phyloP scores from a whole-genome alignment of 2,888 invertebrate genomes.

The Dysmachus trigonus region DNA sequence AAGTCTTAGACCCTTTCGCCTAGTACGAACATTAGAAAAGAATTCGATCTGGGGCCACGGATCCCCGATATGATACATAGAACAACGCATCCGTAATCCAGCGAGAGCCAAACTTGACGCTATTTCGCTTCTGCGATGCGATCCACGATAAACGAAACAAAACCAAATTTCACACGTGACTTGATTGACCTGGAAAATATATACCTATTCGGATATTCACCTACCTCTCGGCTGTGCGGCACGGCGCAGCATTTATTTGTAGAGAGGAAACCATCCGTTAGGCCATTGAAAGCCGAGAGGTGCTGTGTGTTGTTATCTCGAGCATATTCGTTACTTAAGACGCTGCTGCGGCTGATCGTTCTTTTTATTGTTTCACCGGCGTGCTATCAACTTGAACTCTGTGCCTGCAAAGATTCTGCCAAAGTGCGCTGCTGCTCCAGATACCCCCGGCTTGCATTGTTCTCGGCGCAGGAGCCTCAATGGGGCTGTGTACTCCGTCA shows the following conservation, averaged over 20 bases:
- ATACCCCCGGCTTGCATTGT: conserved; percentile 23
- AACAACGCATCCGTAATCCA: conserved; percentile 18
- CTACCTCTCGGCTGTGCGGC: neutral
- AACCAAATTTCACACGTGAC: conserved; percentile 41
- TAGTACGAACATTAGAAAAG: neutral
- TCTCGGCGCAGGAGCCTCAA: conserved; percentile 31
- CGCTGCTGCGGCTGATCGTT: neutral
- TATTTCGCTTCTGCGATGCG: neutral
- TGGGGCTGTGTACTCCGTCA: conserved; percentile 35
- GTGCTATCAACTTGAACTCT: conserved; percentile 15
- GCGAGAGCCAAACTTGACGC: neutral
- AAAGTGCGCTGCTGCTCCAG: conserved; percentile 33
- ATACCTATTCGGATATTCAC: conserved; percentile 25
- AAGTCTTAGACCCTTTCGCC: neutral
- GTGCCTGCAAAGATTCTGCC: conserved; percentile 6
- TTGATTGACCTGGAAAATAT: conserved; percentile 37
- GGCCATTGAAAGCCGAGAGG: conserved; percentile 24
- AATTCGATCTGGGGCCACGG: neutral
- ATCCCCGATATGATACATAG: conserved; percentile 12
- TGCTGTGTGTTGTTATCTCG: conserved; percentile 36
- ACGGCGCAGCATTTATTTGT: conserved; percentile 7
- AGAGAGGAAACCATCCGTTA: conserved; percentile 34
- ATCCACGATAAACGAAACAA: conserved; percentile 15
- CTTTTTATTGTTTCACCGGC: conserved; percentile 13
- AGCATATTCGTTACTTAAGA: conserved; percentile 40